These are phyloP conservation scores for Dinomys branickii DNA, from an alignment of 2,113 vertebrate genomes.

Conservation along the genomic window DNA sequence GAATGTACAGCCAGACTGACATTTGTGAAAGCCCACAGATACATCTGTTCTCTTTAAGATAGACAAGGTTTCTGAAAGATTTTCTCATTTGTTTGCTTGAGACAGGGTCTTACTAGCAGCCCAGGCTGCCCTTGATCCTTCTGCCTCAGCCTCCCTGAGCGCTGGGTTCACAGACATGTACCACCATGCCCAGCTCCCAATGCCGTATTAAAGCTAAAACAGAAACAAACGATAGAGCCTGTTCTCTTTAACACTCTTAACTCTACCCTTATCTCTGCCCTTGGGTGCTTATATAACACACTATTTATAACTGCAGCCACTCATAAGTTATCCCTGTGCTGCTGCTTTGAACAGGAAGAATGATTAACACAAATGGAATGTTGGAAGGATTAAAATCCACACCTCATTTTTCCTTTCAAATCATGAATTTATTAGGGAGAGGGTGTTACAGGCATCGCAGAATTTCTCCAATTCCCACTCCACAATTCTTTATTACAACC, in stretches of 20 bases:
- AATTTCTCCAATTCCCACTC: neutral
- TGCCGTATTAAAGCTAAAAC: neutral
- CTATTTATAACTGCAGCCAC: slow-evolving; percentile 20
- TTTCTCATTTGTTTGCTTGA: neutral
- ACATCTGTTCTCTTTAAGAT: neutral
- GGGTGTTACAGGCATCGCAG: neutral
- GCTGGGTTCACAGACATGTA: neutral
- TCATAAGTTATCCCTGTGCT: slow-evolving; percentile 14
- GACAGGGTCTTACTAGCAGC: neutral
- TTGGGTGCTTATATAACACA: neutral
- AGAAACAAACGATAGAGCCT: neutral
- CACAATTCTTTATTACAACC: neutral
- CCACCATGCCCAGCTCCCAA: neutral
- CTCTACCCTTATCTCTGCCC: neutral
- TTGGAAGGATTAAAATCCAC: slow-evolving; percentile 12
- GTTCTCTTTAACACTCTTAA: neutral
- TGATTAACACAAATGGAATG: slow-evolving; percentile 55
- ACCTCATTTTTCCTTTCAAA: slow-evolving; percentile 61
- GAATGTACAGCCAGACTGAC: neutral
- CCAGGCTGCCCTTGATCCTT: neutral
- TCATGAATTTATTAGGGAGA: slow-evolving; percentile 3
- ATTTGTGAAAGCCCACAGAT: neutral
- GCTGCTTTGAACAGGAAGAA: slow-evolving; percentile 38
- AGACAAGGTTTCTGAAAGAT: neutral
- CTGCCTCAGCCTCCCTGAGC: neutral